Conservation (phyloP, 2,797 vertebrate genomes). For the Crax fasciolata region DNA sequence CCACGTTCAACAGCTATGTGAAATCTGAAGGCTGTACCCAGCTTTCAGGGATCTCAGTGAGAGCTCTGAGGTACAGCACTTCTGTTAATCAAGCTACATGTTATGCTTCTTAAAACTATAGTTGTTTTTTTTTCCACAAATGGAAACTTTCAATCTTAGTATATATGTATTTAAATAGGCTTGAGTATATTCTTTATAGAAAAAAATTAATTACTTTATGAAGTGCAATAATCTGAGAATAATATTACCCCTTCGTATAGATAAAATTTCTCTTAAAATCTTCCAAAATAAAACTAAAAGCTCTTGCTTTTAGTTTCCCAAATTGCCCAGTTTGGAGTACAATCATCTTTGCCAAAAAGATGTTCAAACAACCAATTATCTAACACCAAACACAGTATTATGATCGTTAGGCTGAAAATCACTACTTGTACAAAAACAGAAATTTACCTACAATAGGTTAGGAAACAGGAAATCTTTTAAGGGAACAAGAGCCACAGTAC, state of each 20-base stretch:
- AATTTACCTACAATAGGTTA: slow-evolving; percentile 29
- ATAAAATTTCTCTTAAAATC: not conserved
- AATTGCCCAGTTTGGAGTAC: not conserved
- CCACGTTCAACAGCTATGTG: not conserved
- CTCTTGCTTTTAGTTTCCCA: not conserved
- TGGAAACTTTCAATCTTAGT: not conserved
- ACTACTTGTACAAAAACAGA: not conserved
- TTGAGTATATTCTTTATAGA: not conserved
- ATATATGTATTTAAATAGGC: not conserved
- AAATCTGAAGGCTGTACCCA: not conserved
- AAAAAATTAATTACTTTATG: not conserved
- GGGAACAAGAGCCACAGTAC: not conserved
- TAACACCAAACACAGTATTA: slow-evolving; percentile 1
- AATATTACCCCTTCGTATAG: not conserved
- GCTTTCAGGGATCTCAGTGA: not conserved
- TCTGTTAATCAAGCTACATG: not conserved
- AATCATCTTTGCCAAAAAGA: not conserved
- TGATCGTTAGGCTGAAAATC: not conserved
- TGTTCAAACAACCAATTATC: not conserved
- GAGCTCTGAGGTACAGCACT: not conserved
- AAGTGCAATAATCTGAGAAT: not conserved
- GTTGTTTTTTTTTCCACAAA: not conserved
- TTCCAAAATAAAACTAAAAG: not conserved
- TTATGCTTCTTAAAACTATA: not conserved
- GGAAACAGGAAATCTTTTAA: slow-evolving; percentile 57